Base-by-base conservation (phyloP, 2,797 vertebrate genomes). In the Lepilemur septentrionalis region DNA sequence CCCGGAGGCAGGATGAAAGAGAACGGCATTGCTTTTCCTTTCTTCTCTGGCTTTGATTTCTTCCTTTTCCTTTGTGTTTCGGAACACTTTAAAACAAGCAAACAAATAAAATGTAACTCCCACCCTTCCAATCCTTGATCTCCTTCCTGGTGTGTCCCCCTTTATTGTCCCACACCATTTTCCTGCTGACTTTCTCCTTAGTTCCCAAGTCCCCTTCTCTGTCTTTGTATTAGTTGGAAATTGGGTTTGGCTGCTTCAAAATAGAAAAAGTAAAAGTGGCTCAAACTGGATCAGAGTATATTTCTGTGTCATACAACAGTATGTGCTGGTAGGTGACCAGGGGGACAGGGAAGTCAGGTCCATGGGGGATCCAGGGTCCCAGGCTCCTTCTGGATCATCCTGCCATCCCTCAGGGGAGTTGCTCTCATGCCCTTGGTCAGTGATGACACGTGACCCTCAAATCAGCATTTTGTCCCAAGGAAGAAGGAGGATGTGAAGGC, bases 41-140 rank as follows among this genome's bases (percentile, higher is more conserved):
- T 92, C 50, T 95, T 95, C 78, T 95, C 78, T 86, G 57, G 46
- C 69, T 97, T 97, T 97, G 94, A 93, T 97, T 93, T 86, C 59
- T 38, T 83, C 63, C 28, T 84, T 30, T 63, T 94, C 55, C 52
- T 93, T 89, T 92, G 50, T 82, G 70, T 86, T 93, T 94, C 59
- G 11, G 38, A 83, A 80, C 41, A 89, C 0, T 67, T 92, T 85
- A 88, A 96, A 93, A 90, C 61, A 97, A 97, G 65, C 35, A 97
- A 97, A 94, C 70, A 92, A 73, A 73, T 63, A 88, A 90, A 88
- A 41, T 55, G 67, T 7, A 83, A 20, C 61, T 92, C 78, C 55
- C 22, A 4, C 41, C 32, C n/a, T 84, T 94, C 63, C 55, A 17
- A 72, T n/a, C 48, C 72, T 87, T 52, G 28, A 25, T 85, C 5